Conservation (phyloP, 2,888 invertebrate genomes). For the Synergus itoensis region DNA sequence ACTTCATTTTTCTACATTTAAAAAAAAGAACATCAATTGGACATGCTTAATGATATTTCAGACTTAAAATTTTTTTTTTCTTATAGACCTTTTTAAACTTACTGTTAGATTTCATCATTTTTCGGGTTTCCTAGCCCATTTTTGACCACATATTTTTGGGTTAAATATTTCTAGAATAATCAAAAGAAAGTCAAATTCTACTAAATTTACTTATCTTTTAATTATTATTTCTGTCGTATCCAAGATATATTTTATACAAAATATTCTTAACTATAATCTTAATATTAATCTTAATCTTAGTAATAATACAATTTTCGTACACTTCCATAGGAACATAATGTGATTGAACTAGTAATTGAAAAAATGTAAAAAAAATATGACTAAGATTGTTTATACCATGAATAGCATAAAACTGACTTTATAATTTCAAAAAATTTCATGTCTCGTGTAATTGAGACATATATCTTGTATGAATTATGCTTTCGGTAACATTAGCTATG, state of each 20-base stretch:
- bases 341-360: neutral
- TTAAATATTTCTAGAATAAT: too few species aligned
- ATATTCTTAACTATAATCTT: neutral
- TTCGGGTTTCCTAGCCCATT: too few species aligned
- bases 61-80: too few species aligned
- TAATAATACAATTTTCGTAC: neutral
- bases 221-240: neutral
- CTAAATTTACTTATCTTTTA: neutral
- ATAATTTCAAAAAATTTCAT: too few species aligned
- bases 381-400: neutral
- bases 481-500: neutral
- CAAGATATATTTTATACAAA: neutral
- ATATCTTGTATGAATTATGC: too few species aligned
- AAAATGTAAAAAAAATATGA: neutral
- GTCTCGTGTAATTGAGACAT: too few species aligned
- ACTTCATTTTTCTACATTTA: neutral
- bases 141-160: too few species aligned
- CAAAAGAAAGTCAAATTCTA: neutral
- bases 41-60: neutral
- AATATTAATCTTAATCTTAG: slow-evolving; percentile 18
- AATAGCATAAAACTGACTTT: neutral
- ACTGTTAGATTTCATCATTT: neutral
- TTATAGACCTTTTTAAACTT: too few species aligned
- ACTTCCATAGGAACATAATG: neutral
- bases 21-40: neutral